Evolutionary conservation across 2,797 vertebrate genomes (phyloP).

Genomic region (Rhincodon typus): DNA sequence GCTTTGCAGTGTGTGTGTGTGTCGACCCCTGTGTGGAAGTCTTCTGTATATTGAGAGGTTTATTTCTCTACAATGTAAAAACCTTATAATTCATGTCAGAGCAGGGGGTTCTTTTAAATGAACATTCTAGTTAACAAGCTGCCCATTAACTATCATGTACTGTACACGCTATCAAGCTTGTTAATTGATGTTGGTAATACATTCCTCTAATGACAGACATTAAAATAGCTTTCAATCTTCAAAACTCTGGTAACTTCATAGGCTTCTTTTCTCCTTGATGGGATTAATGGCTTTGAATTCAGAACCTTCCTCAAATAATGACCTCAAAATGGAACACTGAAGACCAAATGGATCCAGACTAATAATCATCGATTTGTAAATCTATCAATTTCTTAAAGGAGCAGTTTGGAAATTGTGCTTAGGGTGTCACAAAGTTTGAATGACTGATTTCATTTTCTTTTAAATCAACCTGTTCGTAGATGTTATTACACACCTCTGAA

Average conservation of each 20-base stretch:
- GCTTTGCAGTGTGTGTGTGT: neutral
- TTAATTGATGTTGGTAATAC: slow-evolving; percentile 28
- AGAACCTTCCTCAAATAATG: slow-evolving; percentile 13
- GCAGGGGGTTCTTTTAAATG: neutral
- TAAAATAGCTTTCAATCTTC: slow-evolving; percentile 14
- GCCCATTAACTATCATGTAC: neutral
- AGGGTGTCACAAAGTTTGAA: neutral
- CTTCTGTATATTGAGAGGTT: neutral
- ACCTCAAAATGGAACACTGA: neutral
- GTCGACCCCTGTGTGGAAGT: neutral
- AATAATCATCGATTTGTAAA: neutral
- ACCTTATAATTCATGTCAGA: neutral
- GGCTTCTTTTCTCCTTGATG: neutral
- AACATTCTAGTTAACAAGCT: neutral
- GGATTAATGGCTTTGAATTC: slow-evolving; percentile 22
- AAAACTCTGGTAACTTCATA: neutral
- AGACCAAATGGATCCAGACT: neutral
- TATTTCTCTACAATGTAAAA: neutral
- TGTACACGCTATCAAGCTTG: slow-evolving; percentile 1
- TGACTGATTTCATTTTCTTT: neutral
- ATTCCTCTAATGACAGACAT: slow-evolving; percentile 24
- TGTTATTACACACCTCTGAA: no score
- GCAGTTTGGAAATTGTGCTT: neutral
- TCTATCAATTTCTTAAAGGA: neutral
- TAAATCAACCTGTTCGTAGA: no score